phyloP scores from a whole-genome alignment of 2,797 vertebrate genomes.

The Alca torda region DNA sequence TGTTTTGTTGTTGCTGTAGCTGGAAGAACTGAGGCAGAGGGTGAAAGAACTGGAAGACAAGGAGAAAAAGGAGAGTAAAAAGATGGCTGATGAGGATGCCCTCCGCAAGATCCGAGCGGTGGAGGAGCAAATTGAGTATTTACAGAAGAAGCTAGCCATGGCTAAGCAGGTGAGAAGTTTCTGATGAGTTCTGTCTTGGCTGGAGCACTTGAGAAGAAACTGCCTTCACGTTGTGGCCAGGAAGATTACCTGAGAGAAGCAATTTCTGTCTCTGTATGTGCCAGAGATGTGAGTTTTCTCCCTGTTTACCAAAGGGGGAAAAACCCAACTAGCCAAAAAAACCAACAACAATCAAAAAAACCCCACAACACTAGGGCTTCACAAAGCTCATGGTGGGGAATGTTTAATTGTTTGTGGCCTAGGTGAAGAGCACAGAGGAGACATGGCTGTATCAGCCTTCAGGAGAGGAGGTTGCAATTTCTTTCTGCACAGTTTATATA shows the following conservation, averaged over 20 bases:
- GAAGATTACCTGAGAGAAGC: background rate
- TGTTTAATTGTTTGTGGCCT: background rate
- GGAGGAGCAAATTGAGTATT: constrained; percentile 94
- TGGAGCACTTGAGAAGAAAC: background rate
- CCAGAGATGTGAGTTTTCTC: background rate
- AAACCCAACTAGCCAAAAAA: background rate
- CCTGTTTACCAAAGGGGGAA: background rate
- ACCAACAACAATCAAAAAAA: background rate
- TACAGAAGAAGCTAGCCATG: constrained; percentile 95
- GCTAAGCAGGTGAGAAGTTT: constrained; percentile 88
- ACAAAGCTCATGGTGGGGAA: background rate
- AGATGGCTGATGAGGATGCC: constrained; percentile 96
- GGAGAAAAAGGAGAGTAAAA: constrained; percentile 95
- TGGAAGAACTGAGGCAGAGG: constrained; percentile 92
- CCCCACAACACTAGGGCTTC: fast-evolving
- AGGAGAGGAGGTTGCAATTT: background rate
- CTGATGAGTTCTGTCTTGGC: background rate
- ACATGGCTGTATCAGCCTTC: background rate
- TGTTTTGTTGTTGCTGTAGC: constrained; percentile 70
- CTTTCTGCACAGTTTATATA: background rate
- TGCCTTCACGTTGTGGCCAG: background rate
- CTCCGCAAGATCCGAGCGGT: constrained; percentile 93
- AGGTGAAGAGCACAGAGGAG: background rate
- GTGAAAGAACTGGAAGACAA: constrained; percentile 93
- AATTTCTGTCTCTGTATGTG: background rate